Base-by-base conservation (phyloP, 2,888 invertebrate species). In the Meloe dianella region DNA sequence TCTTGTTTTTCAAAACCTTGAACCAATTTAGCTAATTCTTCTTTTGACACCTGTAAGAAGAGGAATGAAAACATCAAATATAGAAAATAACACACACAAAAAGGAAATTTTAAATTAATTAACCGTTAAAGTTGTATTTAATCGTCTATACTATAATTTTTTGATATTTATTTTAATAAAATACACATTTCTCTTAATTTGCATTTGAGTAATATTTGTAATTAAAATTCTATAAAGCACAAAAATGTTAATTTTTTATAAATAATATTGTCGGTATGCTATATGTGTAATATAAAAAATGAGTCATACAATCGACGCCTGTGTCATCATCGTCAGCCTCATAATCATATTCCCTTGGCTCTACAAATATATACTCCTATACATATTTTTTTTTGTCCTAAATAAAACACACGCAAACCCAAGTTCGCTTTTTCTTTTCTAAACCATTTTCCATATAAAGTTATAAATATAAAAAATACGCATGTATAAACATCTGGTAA, bases 1-100 rank as follows among this genome's bases (percentile, higher is more conserved):
- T 94, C 93, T 88, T 93, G 93, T 86, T 94, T 92, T 80, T 94
- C 94, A 85, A 95, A 95, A 84, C 95, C 94, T 82, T 92, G 91
- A 77, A 94, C 94, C 87, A 96, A 89, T 88, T 93, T 95, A 80
- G 90, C 89, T 80, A 96, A 88, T 87, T 96, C 96, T 82, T 95
- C 95, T 91, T 95, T 95, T 87, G 92, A 91, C 85, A 95, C 92
- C 95, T 95, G 87, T 71, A 84, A 85, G 81, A 74, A 71, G 1
- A 35, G 3, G 5, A 12, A n/a, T 41, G 10, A 3, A n/a, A 17
- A 38, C 17, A 17, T 6, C 5, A n/a, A 17, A 35, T 35, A 35
- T n/a, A n/a, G n/a, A 27, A 27, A 27, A 27, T 35, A 35, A 30
- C 12, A 35, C 3, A n/a, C 6, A 17, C 4, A 41, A 17, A 41